Base-by-base conservation (phyloP, 2,797 vertebrate genomes). In the Acrossocheilus wenchowensis region DNA sequence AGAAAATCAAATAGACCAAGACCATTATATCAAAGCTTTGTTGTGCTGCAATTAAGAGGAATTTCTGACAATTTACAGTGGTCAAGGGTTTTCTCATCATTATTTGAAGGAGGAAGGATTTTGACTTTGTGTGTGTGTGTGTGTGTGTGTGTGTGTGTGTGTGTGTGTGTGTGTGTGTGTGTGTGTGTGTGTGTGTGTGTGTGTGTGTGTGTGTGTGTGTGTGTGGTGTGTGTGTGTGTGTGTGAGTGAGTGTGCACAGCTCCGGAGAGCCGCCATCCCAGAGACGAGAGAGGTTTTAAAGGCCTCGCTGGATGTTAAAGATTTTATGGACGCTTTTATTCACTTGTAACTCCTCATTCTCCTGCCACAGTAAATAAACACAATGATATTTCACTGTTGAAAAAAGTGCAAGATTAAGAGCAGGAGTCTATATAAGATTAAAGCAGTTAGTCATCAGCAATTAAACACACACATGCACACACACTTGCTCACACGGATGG, bases 301-400 rank as follows among this genome's bases (percentile, higher is more conserved):
- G 78, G 23, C 54, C 26, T 50, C 78, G 36, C 50, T 75, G 64
- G 80, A 62, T 77, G 78, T 69, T 80, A 74, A 87, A 81, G 64
- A n/a, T 84, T 88, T 88, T 87, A 86, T 79, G 52, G 85, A 85
- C 36, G 52, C 83, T 48, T 83, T 89, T 88, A 87, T 81, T 85
- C 57, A 83, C 85, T 84, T 64, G 48, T 66, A 88, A 82, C 41
- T 82, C 41, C 75, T 72, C n/a, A 14, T 84, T 84, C 82, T 83
- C 66, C 78, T 75, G 73, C 82, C 84, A 23, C 66, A 84, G 83
- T 86, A 87, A 87, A 84, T 88, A 84, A 84, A 89, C 84, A 84
- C 79, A 64, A 80, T 74, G 82, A 74, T 87, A 86, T 73, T 86
- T 89, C 83, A 87, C 60, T 62, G 77, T 57, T 78, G 87, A 77